Percentiles rank a stretch among this genome's conserved stretches.
Evolutionary conservation across 2,113 vertebrate species (phyloP).

Genomic region (Bufo bufo): DNA sequence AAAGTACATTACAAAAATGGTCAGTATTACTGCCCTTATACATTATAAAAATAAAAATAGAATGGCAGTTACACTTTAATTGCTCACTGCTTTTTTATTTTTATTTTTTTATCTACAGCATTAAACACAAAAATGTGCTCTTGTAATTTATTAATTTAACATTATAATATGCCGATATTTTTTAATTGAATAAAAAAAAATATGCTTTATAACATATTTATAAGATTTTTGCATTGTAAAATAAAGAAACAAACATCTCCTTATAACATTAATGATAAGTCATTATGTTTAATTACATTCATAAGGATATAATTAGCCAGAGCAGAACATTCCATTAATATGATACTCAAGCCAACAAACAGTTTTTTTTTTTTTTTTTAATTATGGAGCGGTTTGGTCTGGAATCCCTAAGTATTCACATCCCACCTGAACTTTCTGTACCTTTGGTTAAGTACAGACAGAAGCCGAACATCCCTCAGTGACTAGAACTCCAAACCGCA

Average conservation of each 20-base stretch:
- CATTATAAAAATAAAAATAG: too few relatives aligned
- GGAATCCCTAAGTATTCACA: slow-evolving; percentile 70
- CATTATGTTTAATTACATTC: neutral
- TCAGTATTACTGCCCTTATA: too few relatives aligned
- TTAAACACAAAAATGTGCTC: too few relatives aligned
- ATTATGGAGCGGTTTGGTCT: slow-evolving; percentile 62
- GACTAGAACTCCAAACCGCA: slow-evolving; percentile 93
- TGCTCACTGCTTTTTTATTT: too few relatives aligned
- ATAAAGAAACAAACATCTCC: neutral
- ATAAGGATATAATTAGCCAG: slow-evolving; percentile 32
- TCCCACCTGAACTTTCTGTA: slow-evolving; percentile 76
- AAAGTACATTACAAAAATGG: too few relatives aligned
- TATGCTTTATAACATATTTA: too few relatives aligned
- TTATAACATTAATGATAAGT: neutral
- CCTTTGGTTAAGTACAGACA: slow-evolving; percentile 89
- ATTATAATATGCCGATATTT: too few relatives aligned
- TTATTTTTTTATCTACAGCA: too few relatives aligned
- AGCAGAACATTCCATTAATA: slow-evolving; percentile 37
- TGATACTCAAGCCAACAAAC: slow-evolving; percentile 44
- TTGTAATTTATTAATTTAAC: too few relatives aligned
- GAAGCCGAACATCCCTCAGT: slow-evolving; percentile 85
- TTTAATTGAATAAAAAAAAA: too few relatives aligned
- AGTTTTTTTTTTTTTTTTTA: slow-evolving; percentile 3
- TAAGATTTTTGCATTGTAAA: too few relatives aligned
- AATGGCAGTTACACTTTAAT: too few relatives aligned